Percentiles rank a stretch among this genome's conserved stretches.
phyloP scores from a whole-genome alignment of 2,797 vertebrate species.

The Petrocephalus schoutedeni region DNA sequence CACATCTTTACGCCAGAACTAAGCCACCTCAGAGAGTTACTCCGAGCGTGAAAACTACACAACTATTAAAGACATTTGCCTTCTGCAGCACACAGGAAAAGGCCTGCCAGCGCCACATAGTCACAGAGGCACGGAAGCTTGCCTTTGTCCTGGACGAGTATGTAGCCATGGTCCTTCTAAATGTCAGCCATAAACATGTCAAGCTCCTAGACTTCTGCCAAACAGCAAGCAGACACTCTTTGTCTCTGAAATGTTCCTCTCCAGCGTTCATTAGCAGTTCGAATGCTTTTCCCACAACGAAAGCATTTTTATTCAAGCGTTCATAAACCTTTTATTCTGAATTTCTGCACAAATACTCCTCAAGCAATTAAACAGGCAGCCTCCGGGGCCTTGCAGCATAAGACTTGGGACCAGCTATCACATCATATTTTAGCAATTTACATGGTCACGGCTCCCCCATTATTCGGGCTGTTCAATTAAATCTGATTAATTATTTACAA shows the following conservation, averaged over 20 bases:
- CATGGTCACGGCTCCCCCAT: neutral
- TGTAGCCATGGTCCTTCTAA: slow-evolving; percentile 63
- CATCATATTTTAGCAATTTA: neutral
- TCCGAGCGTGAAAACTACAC: neutral
- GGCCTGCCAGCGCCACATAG: neutral
- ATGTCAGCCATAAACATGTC: slow-evolving; percentile 61
- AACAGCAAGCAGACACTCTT: slow-evolving; percentile 24
- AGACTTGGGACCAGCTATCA: neutral
- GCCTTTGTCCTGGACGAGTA: slow-evolving; percentile 33
- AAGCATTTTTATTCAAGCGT: neutral
- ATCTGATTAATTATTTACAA: neutral
- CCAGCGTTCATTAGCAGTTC: neutral
- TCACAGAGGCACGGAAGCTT: neutral
- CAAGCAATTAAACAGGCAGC: neutral
- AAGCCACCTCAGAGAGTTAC: neutral
- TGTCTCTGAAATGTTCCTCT: neutral
- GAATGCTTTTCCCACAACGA: neutral
- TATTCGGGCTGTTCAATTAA: neutral
- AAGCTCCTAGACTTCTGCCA: slow-evolving; percentile 46
- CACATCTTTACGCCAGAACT: neutral
- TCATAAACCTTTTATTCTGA: neutral
- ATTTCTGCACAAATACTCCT: neutral
- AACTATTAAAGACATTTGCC: neutral
- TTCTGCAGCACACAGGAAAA: slow-evolving; percentile 6
- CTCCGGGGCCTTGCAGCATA: neutral